Evolutionary conservation across 2,113 vertebrate species (phyloP).

Genomic region (Anhinga rufa): DNA sequence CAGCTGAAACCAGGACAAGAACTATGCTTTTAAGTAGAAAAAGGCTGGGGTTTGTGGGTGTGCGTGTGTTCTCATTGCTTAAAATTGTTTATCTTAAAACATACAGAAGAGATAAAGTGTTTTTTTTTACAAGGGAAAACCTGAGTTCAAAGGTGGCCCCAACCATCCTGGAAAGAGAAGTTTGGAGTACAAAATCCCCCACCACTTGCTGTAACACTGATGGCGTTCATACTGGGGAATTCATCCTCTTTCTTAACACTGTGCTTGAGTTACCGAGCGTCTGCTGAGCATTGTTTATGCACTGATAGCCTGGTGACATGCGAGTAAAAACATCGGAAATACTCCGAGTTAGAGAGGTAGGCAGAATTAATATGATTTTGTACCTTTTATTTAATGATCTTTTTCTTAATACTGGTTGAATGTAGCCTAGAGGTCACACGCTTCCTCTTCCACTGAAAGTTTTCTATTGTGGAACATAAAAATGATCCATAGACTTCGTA

Average conservation of each 20-base stretch:
- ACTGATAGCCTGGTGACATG: not conserved
- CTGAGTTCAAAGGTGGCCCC: not conserved
- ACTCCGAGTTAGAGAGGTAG: not conserved
- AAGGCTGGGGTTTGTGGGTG: accelerated
- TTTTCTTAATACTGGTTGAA: not conserved
- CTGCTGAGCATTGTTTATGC: too few relatives aligned
- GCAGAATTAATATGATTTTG: not conserved
- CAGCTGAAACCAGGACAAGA: too few relatives aligned
- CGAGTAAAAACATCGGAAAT: not conserved
- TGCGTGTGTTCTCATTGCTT: accelerated
- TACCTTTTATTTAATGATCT: not conserved
- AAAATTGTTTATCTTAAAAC: not conserved
- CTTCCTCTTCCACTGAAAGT: not conserved
- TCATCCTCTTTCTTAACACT: accelerated
- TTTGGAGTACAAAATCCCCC: too few relatives aligned
- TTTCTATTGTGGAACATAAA: not conserved
- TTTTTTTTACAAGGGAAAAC: not conserved
- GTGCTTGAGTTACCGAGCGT: not conserved
- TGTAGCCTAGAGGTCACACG: not conserved
- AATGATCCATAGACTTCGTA: not conserved
- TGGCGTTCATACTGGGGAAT: not conserved
- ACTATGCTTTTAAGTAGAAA: not conserved
- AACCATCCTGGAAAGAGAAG: not conserved
- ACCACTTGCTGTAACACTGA: not conserved
- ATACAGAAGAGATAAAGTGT: not conserved